phyloP scores from a whole-genome alignment of 2,888 invertebrate genomes.

The Calameuta filiformis region DNA sequence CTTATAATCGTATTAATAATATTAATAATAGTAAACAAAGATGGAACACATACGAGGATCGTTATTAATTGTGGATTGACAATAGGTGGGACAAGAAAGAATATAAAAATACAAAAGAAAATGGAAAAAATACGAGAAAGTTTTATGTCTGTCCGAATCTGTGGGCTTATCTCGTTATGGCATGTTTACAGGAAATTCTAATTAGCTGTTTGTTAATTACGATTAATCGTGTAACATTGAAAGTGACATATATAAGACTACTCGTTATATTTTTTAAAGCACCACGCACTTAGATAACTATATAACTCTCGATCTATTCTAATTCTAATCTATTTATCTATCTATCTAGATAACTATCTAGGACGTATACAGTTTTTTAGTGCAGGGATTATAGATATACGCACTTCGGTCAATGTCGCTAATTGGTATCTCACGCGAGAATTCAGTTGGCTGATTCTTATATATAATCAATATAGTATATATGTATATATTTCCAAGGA shows the following conservation, averaged over 20 bases:
- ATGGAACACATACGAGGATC: not conserved
- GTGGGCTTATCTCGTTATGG: slow-evolving; percentile 24
- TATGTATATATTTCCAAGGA: not conserved
- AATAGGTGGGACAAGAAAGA: not conserved
- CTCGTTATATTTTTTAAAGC: slow-evolving; percentile 4
- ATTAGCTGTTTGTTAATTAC: not conserved
- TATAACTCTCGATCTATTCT: not conserved
- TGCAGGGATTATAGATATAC: not conserved
- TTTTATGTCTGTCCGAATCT: slow-evolving; percentile 8
- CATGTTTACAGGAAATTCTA: slow-evolving; percentile 20
- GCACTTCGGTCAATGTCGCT: not conserved
- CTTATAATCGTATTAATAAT: not conserved
- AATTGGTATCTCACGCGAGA: not conserved
- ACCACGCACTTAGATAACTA: not conserved
- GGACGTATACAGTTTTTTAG: not conserved
- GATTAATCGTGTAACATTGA: not conserved
- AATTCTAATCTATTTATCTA: not conserved
- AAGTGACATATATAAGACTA: not conserved
- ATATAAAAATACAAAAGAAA: not conserved
- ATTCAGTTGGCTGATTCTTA: not conserved
- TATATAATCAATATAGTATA: no score
- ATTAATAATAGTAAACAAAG: not conserved
- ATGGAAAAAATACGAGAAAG: not conserved
- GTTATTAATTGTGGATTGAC: not conserved
- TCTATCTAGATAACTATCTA: not conserved